These are phyloP conservation scores for Acrossocheilus fasciatus DNA, from an alignment of 2,797 vertebrate species.

Conservation along the genomic window DNA sequence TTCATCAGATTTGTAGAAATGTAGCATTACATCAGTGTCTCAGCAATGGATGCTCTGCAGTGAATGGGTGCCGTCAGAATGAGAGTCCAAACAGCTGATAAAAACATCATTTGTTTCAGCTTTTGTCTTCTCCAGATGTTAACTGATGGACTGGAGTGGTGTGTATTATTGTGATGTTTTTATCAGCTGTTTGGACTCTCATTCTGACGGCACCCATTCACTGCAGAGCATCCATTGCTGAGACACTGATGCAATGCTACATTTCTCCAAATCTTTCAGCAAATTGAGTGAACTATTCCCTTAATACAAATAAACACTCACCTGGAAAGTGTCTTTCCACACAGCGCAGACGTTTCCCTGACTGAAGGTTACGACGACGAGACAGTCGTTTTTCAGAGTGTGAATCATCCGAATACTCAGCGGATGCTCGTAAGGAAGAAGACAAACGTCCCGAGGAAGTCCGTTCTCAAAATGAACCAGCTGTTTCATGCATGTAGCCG, in stretches of 20 bases:
- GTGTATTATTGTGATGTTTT: not conserved
- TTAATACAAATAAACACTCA: constrained; percentile 57
- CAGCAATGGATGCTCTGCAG: not conserved
- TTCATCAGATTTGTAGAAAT: not conserved
- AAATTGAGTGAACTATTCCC: not conserved
- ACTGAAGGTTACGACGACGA: constrained; percentile 82
- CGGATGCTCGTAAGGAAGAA: constrained; percentile 85
- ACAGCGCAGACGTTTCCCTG: constrained; percentile 82
- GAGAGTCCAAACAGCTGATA: too few species aligned
- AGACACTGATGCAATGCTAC: not conserved
- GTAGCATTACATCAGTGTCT: too few species aligned
- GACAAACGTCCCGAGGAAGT: constrained; percentile 79
- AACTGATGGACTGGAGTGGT: not conserved
- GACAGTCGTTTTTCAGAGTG: constrained; percentile 73
- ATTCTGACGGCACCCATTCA: constrained; percentile 2
- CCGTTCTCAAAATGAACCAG: constrained; percentile 88
- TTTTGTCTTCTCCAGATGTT: not conserved
- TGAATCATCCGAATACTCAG: constrained; percentile 77
- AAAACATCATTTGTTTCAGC: not conserved
- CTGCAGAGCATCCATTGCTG: not conserved
- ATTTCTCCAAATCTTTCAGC: not conserved
- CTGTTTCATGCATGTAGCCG: constrained; percentile 83
- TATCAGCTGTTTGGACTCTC: not conserved
- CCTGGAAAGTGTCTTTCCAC: constrained; percentile 87
- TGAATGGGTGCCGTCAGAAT: not conserved